Evolutionary conservation across 2,113 vertebrate species (phyloP).

Genomic region (Perca fluviatilis): DNA sequence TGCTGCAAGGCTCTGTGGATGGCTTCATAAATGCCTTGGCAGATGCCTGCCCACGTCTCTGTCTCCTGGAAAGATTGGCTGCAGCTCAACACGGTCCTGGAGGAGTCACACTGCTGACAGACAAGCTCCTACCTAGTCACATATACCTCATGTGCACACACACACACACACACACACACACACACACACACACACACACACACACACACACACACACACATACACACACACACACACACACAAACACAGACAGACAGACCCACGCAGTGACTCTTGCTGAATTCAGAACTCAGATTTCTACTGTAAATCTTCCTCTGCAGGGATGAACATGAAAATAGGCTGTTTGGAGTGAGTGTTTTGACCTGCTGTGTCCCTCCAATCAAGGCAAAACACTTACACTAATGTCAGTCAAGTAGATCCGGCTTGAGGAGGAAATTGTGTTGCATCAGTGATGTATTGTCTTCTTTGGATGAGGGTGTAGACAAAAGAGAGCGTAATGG

Average conservation of each 20-base stretch:
- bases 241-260: not conserved
- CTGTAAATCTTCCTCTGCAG: constrained; percentile 5
- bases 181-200: constrained; percentile 15
- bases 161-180: not conserved
- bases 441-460: constrained; percentile 55
- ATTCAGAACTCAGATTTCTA: constrained; percentile 17
- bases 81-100: constrained; percentile 46
- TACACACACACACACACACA: constrained; percentile 7
- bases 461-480: constrained; percentile 15
- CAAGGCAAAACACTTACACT: constrained; percentile 57
- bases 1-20: constrained; percentile 58
- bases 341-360: constrained; percentile 10
- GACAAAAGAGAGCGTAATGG: constrained; percentile 50
- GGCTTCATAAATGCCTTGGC: constrained; percentile 66
- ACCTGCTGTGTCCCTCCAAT: constrained; percentile 45
- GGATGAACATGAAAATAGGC: constrained; percentile 10
- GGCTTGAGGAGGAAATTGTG: constrained; percentile 58
- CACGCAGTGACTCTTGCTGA: constrained; percentile 26
- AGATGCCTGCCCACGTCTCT: constrained; percentile 73
- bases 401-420: constrained; percentile 53
- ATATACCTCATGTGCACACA: constrained; percentile 5
- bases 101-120: constrained; percentile 65
- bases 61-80: constrained; percentile 62
- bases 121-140: constrained; percentile 33
- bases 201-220: constrained; percentile 15